Base-by-base conservation (phyloP, 1,140 invertebrate genomes). In the Asobara japonica region DNA sequence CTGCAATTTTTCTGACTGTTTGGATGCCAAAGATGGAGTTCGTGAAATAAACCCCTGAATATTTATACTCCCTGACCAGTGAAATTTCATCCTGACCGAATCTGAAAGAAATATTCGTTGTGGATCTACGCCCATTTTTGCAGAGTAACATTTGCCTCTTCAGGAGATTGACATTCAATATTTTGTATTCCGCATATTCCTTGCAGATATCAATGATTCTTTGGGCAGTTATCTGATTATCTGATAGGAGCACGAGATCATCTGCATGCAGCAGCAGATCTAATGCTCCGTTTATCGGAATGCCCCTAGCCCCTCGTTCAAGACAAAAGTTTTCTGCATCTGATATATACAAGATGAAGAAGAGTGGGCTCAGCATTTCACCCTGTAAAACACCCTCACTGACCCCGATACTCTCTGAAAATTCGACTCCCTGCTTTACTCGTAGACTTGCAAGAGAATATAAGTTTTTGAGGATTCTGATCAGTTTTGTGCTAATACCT, bases 221-320 rank as follows among this genome's bases (percentile, higher is more conserved):
- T 61, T 64, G 56, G 51, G 41, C 25, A 68, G 36, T 45, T 41
- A 27, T 13, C 20, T 30, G 11, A 33, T 33, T 20, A 70, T 41
- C 4, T 70, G 68, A 2, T 74, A 38, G 41, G 6, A 79, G 25
- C 13, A 77, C 67, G 1, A 79, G 16, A 45, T 79, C 78, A 41
- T 76, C 76, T 0, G 76, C 74, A 56, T 75, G 78, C 18, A 75
- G 48, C 7, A 78, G 62, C 3, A 79, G 64, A 31, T 73, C 74
- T 25, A 18, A 65, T 16, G 22, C 20, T 3, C 64, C 41, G 31
- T 68, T 56, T 10, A 77, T 27, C 8, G 51, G 31, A 5, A 75
- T 31, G 18, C 74, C 76, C 18, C 8, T 45, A 20, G 68, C 68
- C 16, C 71, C 67, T 29, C 38, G 20, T 8, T 71, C 25, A 29